Base-by-base conservation (phyloP, 2,113 vertebrate species). In the Panthera tigris region DNA sequence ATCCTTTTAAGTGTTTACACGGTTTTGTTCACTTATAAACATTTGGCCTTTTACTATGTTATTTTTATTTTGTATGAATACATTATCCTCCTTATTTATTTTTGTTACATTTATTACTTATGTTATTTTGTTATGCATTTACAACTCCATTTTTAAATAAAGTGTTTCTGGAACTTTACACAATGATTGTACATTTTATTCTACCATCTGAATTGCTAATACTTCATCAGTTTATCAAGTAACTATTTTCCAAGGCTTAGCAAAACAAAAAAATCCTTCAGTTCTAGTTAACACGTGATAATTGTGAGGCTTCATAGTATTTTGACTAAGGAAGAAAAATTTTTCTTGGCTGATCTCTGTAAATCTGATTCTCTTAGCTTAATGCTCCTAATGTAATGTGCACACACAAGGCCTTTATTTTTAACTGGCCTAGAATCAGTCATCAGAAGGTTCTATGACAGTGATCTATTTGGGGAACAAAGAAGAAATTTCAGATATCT, bases 61-160 rank as follows among this genome's bases (percentile, higher is more conserved):
- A 91, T 98, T 98, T 98, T 99, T 99, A 98, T 99, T 99, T 99
- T 99, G 98, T 99, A 99, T 99, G 99, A 98, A 99, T 98, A 98
- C 98, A 99, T 99, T 99, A 99, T 99, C 99, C 99, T 99, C 99
- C 99, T 99, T 99, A 99, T 99, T 99, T 99, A 99, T 99, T 99
- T 98, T 99, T 99, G 99, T 99, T 99, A 99, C 98, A 99, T 99
- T 98, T 99, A 99, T 99, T 99, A 99, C 99, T 99, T 99, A 99
- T 98, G 99, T 99, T 99, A 99, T 99, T 99, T 99, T 99, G 99
- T 99, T 99, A 99, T 99, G 98, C 99, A 99, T 99, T 99, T 99
- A 99, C 99, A 99, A 98, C 98, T 99, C 99, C 99, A 99, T 99
- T 99, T 99, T 99, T 99, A 99, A 99, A 99, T 99, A 99, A 99